Evolutionary conservation across 2,113 vertebrate genomes (phyloP), one percentile per base, ranked within the genome.

Genomic region (Rostratula benghalensis): DNA sequence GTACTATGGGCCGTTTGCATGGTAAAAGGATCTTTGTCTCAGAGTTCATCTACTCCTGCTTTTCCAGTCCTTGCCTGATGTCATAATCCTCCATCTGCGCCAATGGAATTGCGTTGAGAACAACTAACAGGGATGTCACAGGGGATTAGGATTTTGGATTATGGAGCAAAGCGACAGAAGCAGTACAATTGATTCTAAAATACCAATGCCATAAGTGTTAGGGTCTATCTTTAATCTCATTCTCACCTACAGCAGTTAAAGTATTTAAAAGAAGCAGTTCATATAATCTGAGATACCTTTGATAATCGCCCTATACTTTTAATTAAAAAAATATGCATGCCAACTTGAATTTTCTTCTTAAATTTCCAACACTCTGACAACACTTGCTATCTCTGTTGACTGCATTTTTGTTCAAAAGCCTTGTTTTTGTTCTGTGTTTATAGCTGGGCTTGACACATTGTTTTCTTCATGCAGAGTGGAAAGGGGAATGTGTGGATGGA

Each of bases 141-240:
- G 92, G 57, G 84, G 79, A 95, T 95, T 95, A 97, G 54, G 60
- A 89, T 89, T 96, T 95, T 69, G 84, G 92, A 83, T 83, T 95
- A 91, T 28, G 71, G 31, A 84, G 56, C 39, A 69, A 92, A 94
- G 76, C 1, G 5, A 91, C 71, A 94, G 89, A 89, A 95, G 65
- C 85, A 87, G n/a, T 13, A 87, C 53, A 93, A 83, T 16, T 90
- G 41, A 50, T 86, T 94, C 81, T 83, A 79, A 89, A 80, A 91
- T 71, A 93, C 74, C 16, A 73, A 2, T 46, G 73, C 53, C 67
- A 85, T 90, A 39, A 93, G 80, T 46, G 67, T 79, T 91, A 68
- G 27, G 28, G 45, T 78, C 74, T 89, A 80, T 73, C 92, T 96
- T 95, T 85, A 87, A 83, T 83, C 17, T 83, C 28, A 84, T 83